Evolutionary conservation across 2,113 vertebrate genomes (phyloP).

Genomic region (Stigmatopora argus): DNA sequence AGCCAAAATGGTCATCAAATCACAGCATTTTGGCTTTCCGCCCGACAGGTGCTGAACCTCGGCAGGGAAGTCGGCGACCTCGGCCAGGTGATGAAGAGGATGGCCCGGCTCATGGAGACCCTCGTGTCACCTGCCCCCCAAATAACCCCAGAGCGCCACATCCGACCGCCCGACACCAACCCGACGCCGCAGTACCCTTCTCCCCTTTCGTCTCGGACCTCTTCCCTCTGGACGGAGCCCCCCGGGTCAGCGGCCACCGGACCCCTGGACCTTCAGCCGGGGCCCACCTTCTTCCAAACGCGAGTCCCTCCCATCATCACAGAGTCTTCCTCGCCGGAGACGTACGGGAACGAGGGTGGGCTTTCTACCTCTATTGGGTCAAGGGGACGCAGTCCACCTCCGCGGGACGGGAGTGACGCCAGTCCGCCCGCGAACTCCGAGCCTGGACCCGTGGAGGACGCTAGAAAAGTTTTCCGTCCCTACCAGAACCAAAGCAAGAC

Average conservation of each 20-base stretch:
- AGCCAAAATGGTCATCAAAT: no score
- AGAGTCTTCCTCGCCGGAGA: slow-evolving; percentile 41
- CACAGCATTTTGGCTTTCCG: slow-evolving; percentile 13
- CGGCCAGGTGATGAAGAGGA: slow-evolving; percentile 63
- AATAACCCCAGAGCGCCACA: slow-evolving; percentile 37
- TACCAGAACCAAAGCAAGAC: slow-evolving; percentile 28
- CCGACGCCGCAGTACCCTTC: slow-evolving; percentile 28
- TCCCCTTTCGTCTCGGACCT: slow-evolving; percentile 36
- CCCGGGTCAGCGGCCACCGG: slow-evolving; percentile 38
- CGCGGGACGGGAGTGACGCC: slow-evolving; percentile 26
- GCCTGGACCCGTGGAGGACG: slow-evolving; percentile 21
- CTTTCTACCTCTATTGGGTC: slow-evolving; percentile 29
- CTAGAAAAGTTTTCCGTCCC: not conserved
- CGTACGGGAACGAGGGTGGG: slow-evolving; percentile 12
- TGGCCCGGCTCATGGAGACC: slow-evolving; percentile 66
- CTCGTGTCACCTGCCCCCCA: slow-evolving; percentile 48
- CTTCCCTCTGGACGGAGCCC: slow-evolving; percentile 40
- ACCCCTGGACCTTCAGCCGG: slow-evolving; percentile 48
- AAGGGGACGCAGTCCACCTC: slow-evolving; percentile 34
- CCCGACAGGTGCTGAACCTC: slow-evolving; percentile 61
- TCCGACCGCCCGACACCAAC: slow-evolving; percentile 25
- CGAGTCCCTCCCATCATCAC: slow-evolving; percentile 15
- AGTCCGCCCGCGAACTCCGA: slow-evolving; percentile 33
- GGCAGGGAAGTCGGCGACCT: slow-evolving; percentile 69
- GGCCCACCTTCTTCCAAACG: slow-evolving; percentile 18